Evolutionary conservation across 2,888 invertebrate genomes (phyloP), one percentile per base, ranked within the genome.

Genomic region (Leptinotarsa tumamoca): DNA sequence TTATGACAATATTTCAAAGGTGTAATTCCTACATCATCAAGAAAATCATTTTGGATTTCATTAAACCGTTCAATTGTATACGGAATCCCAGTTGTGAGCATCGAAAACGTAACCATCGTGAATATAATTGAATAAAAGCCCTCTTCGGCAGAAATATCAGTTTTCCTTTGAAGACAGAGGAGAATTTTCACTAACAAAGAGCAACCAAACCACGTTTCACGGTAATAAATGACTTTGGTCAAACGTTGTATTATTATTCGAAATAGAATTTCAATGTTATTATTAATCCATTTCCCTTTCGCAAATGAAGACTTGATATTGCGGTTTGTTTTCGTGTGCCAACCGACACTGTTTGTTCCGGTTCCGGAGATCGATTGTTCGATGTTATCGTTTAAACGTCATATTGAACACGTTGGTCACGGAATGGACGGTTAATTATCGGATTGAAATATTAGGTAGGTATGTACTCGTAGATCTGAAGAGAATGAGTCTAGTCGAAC

Each of bases 181-280:
- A 58, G 15, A 23, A 23, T 5, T 23, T 10, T 21, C 58, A 3
- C 23, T 15, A 58, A 58, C 58, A 23, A 58, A 58, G 23, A 23
- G 23, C 14, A 58, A 58, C 21, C 13, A 58, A 58, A 14, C 15
- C 58, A 58, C 58, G 23, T 58, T 21, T 15, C 15, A 23, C 15
- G 58, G 23, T 58, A 23, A 27, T 23, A 58, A 58, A 23, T 23
- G 58, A 4, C 27, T 23, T 23, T 1, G 58, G 58, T 23, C 23
- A 21, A 23, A 23, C 61, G 54, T 43, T 3, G 61, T 50, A 63
- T 73, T 61, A 73, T 70, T 21, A 4, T 67, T 68, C 70, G 43
- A 76, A 76, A 76, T 76, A 51, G 73, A 73, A 73, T 70, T 73
- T 73, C 73, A 76, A 76, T 73, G 71, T 68, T 70, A 71, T 76